Conservation (phyloP, 2,888 invertebrate species). For the Pseudococcus longispinus region DNA sequence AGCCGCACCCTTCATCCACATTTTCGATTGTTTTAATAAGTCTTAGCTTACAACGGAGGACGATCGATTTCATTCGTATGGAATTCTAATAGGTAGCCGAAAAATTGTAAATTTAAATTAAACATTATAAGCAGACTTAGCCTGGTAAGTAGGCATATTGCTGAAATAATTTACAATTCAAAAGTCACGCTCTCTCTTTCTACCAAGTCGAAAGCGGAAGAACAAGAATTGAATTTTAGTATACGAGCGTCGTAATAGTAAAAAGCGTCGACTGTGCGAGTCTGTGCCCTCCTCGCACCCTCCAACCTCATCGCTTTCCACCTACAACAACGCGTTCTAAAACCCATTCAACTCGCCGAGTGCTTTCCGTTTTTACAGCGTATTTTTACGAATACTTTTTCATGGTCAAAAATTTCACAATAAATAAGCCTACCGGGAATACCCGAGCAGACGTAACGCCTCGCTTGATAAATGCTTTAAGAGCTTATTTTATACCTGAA, state of each 20-base stretch:
- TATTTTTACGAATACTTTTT: slow-evolving; percentile 28
- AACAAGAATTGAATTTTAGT: slow-evolving; percentile 14
- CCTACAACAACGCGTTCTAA: not conserved
- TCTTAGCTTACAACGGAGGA: not conserved
- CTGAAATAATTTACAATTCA: not conserved
- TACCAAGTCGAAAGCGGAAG: not conserved
- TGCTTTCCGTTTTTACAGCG: slow-evolving; percentile 1
- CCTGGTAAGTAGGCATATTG: not conserved
- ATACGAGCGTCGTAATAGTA: not conserved
- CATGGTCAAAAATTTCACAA: slow-evolving; percentile 31
- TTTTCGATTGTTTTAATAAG: slow-evolving; percentile 9
- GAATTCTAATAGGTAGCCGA: not conserved
- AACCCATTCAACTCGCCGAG: slow-evolving; percentile 2
- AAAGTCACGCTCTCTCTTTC: not conserved
- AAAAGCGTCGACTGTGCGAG: not conserved
- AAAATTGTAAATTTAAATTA: slow-evolving; percentile 24
- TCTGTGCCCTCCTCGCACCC: not conserved
- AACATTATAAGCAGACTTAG: not conserved
- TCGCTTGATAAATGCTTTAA: slow-evolving; percentile 16
- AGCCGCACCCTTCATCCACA: not conserved
- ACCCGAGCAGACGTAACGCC: slow-evolving; percentile 15
- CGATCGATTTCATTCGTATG: not conserved
- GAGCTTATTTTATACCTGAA: slow-evolving; percentile 31
- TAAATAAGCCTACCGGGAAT: slow-evolving; percentile 7
- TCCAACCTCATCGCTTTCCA: not conserved